Conservation (phyloP, 2,113 vertebrate genomes). For the Alligator sinensis region DNA sequence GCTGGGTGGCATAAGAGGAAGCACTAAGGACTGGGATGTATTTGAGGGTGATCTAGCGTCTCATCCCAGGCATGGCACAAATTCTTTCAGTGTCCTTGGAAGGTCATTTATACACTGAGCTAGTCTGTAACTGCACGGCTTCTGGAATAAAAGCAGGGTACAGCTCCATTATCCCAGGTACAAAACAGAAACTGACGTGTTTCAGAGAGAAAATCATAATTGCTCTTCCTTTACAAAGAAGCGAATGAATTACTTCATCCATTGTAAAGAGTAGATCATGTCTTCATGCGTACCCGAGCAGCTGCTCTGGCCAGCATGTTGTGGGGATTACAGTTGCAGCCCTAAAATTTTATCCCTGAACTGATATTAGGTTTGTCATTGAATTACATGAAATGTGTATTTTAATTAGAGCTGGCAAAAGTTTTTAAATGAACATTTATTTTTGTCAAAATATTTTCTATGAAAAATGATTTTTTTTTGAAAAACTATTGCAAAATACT, state of each 20-base stretch:
- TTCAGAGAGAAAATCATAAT: accelerated
- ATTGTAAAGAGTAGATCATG: not conserved
- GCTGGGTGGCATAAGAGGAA: not conserved
- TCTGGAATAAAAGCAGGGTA: not conserved
- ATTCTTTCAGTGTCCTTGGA: not conserved
- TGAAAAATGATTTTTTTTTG: not conserved
- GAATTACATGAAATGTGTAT: not conserved
- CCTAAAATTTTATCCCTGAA: not conserved
- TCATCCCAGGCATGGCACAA: not conserved
- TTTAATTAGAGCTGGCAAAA: not conserved
- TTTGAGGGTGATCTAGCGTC: not conserved
- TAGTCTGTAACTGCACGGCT: not conserved
- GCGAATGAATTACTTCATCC: not conserved
- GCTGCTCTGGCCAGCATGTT: not conserved
- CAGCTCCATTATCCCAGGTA: not conserved
- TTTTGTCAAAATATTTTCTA: not conserved
- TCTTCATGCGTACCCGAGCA: not conserved
- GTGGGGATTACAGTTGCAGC: not conserved
- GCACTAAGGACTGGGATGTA: not conserved
- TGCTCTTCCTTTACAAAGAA: not conserved
- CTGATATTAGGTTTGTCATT: not conserved
- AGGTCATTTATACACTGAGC: not conserved
- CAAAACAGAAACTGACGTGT: not conserved
- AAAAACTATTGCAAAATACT: not conserved
- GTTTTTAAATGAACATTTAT: not conserved